These are phyloP conservation scores for Heterocephalus glaber DNA, from an alignment of 2,113 vertebrate genomes.

Conservation along the genomic window DNA sequence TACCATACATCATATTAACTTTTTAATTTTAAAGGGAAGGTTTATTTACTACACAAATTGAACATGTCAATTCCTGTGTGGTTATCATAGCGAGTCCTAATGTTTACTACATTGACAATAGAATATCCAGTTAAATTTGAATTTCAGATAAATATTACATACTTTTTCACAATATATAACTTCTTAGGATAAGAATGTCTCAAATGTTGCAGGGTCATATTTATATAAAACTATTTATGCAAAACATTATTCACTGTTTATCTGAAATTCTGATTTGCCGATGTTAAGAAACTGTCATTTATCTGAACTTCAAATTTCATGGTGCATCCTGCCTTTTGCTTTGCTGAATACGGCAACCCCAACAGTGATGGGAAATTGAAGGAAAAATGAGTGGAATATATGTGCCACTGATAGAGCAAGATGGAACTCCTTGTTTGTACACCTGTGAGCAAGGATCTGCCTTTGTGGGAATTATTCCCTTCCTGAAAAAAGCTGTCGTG, in stretches of 20 bases:
- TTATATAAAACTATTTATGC: background rate
- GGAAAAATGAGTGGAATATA: background rate
- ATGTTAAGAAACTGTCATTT: background rate
- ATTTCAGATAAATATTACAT: background rate
- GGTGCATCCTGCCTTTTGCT: background rate
- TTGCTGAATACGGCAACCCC: background rate
- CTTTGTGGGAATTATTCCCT: background rate
- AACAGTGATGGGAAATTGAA: background rate
- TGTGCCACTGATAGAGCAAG: background rate
- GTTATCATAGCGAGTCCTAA: background rate
- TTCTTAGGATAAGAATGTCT: background rate
- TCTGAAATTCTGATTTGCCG: background rate
- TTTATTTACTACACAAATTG: background rate
- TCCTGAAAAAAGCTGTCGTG: background rate
- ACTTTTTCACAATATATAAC: background rate
- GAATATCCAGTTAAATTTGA: background rate
- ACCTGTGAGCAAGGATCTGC: fast-evolving
- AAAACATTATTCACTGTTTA: background rate
- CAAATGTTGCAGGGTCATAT: background rate
- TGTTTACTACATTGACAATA: background rate
- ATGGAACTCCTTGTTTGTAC: background rate
- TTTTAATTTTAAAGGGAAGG: background rate
- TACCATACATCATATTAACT: background rate
- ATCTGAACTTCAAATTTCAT: background rate
- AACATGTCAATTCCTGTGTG: background rate